phyloP scores from a whole-genome alignment of 2,113 vertebrate species.

The Cebus imitator region DNA sequence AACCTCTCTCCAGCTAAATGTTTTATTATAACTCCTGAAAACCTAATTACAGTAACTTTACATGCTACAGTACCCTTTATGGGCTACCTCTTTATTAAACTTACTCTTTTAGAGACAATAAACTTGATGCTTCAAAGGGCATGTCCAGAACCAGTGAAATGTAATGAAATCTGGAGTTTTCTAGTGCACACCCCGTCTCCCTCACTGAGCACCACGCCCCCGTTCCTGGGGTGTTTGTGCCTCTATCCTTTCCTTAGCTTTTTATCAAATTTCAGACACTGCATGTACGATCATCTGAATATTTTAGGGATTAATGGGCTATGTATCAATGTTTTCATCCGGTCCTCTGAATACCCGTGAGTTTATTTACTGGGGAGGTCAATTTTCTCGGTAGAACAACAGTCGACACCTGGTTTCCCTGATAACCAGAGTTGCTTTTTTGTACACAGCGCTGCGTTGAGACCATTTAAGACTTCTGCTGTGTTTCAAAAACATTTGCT shows the following conservation, averaged over 20 bases:
- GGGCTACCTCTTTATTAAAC: constrained; percentile 61
- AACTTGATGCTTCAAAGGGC: constrained; percentile 58
- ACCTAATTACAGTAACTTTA: constrained; percentile 67
- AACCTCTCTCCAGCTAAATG: constrained; percentile 54
- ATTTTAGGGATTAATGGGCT: constrained; percentile 50
- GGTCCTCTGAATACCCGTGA: neutral
- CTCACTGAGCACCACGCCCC: neutral
- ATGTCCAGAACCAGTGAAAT: neutral
- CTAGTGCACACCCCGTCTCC: neutral
- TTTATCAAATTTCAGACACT: constrained; percentile 47
- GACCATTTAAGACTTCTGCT: constrained; percentile 52
- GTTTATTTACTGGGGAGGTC: constrained; percentile 55
- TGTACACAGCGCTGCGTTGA: neutral
- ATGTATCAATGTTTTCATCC: constrained; percentile 29
- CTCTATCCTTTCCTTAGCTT: constrained; percentile 1
- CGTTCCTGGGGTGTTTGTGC: neutral
- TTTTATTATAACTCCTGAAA: constrained; percentile 68
- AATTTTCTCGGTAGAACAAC: constrained; percentile 31
- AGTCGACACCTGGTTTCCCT: neutral
- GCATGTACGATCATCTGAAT: constrained; percentile 43
- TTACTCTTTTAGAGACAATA: constrained; percentile 45
- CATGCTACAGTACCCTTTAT: constrained; percentile 60
- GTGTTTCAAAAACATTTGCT: constrained; percentile 50
- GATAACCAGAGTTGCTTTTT: constrained; percentile 14
- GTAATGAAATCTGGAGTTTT: neutral